Evolutionary conservation across 2,797 vertebrate genomes (phyloP).

Genomic region (Protosalanx chinensis): DNA sequence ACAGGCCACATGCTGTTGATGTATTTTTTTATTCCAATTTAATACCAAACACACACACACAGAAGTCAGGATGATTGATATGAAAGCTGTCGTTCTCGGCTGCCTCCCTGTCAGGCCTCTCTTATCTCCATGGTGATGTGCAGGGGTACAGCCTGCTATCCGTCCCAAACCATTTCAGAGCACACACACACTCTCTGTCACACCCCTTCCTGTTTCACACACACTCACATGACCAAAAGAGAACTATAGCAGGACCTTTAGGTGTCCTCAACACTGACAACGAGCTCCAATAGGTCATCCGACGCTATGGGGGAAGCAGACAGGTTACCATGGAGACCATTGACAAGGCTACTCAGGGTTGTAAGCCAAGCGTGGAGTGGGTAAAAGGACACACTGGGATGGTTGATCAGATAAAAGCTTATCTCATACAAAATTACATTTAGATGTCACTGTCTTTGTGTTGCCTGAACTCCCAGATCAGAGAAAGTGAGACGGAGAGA

Average conservation of each 20-base stretch:
- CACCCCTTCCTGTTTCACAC: not conserved
- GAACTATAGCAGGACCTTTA: not conserved
- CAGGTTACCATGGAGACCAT: not conserved
- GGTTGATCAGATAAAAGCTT: constrained; percentile 22
- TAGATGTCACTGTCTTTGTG: no score
- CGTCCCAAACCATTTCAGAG: constrained; percentile 23
- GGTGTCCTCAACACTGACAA: not conserved
- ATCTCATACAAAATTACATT: not conserved
- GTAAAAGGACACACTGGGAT: not conserved
- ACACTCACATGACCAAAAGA: not conserved
- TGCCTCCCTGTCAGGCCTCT: constrained; percentile 62
- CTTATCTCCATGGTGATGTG: constrained; percentile 69
- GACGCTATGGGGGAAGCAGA: not conserved
- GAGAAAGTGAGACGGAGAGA: constrained; percentile 4
- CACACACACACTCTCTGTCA: not conserved
- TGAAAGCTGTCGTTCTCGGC: constrained; percentile 66
- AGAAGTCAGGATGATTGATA: constrained; percentile 70
- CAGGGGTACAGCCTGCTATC: constrained; percentile 68
- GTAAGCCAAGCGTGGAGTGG: no score
- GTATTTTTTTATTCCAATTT: constrained; percentile 61
- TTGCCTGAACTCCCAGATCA: not conserved
- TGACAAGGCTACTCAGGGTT: not conserved
- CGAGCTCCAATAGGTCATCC: not conserved
- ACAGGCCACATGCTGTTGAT: constrained; percentile 65
- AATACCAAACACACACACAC: constrained; percentile 9